phyloP scores from a whole-genome alignment of 2,888 invertebrate species.

The Arctia plantaginis region DNA sequence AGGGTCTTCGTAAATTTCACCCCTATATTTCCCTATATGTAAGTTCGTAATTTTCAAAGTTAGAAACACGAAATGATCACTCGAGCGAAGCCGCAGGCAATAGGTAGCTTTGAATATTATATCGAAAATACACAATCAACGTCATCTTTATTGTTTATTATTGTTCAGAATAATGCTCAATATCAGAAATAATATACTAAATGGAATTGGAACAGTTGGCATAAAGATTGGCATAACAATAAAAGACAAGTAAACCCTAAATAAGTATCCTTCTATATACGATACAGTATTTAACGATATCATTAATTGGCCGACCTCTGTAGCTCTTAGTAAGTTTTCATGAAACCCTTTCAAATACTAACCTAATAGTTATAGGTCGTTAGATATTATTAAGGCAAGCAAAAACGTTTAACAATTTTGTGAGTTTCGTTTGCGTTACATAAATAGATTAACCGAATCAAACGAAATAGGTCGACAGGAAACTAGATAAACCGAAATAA shows the following conservation, averaged over 20 bases:
- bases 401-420: not conserved
- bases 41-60: no score
- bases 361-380: not conserved
- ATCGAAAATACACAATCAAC: not conserved
- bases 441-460: not conserved
- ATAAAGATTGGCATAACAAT: slow-evolving; percentile 67
- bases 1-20: no score
- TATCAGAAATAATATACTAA: slow-evolving; percentile 41
- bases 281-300: slow-evolving; percentile 54
- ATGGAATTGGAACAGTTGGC: slow-evolving; percentile 60
- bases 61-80: no score
- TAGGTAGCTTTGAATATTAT: not conserved
- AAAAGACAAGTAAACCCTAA: slow-evolving; percentile 60
- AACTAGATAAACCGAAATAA: not conserved
- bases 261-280: slow-evolving; percentile 54
- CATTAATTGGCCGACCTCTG: slow-evolving; percentile 25
- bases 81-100: not conserved
- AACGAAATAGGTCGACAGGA: not conserved
- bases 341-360: slow-evolving; percentile 15
- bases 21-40: no score
- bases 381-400: not conserved
- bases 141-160: not conserved
- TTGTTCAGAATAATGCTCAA: not conserved
- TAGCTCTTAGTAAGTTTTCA: not conserved
- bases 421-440: not conserved